A percentile compares a stretch with the other conserved stretches of the same genome.
phyloP scores from a whole-genome alignment of 2,113 vertebrate species.

The Callospermophilus lateralis region DNA sequence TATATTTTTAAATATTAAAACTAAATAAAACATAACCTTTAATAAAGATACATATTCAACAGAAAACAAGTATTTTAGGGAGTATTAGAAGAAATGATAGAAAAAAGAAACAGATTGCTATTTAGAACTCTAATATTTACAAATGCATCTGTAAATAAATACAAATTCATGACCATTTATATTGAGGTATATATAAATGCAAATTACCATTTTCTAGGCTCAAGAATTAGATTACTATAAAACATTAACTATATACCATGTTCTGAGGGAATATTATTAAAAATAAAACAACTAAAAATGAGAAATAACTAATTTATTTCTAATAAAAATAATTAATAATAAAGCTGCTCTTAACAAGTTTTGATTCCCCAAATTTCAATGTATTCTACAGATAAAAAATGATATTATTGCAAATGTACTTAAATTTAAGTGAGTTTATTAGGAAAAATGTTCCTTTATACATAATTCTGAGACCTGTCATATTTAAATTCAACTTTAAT shows the following conservation, averaged over 20 bases:
- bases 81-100: neutral
- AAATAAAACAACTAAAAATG: neutral
- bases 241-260: neutral
- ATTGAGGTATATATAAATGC: neutral
- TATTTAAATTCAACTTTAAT: constrained; percentile 77
- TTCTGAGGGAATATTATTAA: constrained; percentile 47
- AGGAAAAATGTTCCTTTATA: constrained; percentile 52
- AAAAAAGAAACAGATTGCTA: neutral
- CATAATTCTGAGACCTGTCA: neutral
- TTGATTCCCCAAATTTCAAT: constrained; percentile 17
- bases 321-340: constrained; percentile 28
- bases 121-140: neutral
- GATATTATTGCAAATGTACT: constrained; percentile 59
- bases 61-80: neutral
- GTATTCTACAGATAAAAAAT: neutral
- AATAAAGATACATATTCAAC: neutral
- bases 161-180: neutral
- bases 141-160: neutral
- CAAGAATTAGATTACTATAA: neutral
- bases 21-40: neutral
- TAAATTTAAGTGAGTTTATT: constrained; percentile 84
- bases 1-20: neutral
- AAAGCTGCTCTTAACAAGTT: neutral
- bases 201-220: neutral
- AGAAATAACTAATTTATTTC: neutral